Conservation (phyloP, 53 echinoderm and acorn worm species). For the Holothuria scabra region DNA sequence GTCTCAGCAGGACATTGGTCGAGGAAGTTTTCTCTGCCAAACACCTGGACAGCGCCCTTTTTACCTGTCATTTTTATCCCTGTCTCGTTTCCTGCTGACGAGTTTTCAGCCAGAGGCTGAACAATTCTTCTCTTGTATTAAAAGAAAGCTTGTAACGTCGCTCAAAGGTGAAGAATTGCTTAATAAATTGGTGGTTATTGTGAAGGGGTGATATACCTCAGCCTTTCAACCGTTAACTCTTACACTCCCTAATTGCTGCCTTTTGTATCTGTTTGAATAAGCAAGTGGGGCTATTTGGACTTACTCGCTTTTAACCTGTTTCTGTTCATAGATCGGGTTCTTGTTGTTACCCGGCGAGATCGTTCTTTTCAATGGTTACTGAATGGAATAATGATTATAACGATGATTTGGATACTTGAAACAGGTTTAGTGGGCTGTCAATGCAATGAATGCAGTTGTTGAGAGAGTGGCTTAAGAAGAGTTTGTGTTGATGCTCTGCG, state of each 20-base stretch:
- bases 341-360: constrained; percentile 20
- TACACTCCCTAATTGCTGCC: constrained; percentile 36
- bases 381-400: constrained; percentile 6
- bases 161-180: constrained; percentile 33
- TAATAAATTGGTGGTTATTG: constrained; percentile 38
- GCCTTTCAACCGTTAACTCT: constrained; percentile 39
- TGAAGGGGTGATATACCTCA: constrained; percentile 17
- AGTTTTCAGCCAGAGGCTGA: not conserved
- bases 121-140: constrained; percentile 13
- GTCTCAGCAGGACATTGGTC: constrained; percentile 14
- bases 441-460: constrained; percentile 32
- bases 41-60: constrained; percentile 20
- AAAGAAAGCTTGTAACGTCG: constrained; percentile 5
- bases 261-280: constrained; percentile 36
- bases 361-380: constrained; percentile 8
- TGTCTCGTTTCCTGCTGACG: not conserved
- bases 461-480: constrained; percentile 13
- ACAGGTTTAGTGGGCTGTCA: constrained; percentile 36
- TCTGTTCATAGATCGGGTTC: constrained; percentile 27
- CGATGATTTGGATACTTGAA: constrained; percentile 38
- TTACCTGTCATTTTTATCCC: constrained; percentile 16
- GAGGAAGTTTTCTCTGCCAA: not conserved
- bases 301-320: constrained; percentile 37
- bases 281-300: constrained; percentile 32
- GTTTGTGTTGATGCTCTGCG: constrained; percentile 29